Conservation (phyloP, 2,888 invertebrate species). For the Zhuqinia jingwanae region DNA sequence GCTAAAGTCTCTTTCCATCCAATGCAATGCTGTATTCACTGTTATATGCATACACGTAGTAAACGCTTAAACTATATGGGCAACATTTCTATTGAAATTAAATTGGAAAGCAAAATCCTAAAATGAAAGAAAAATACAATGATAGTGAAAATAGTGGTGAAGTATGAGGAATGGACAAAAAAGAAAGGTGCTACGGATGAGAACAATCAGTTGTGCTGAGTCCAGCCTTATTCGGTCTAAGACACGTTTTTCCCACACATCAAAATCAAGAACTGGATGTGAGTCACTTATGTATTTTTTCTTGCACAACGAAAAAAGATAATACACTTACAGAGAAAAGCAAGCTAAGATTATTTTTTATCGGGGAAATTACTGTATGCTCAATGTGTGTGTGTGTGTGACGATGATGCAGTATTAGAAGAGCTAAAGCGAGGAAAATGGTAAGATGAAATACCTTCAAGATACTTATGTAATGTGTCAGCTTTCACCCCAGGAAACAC, state of each 20-base stretch:
- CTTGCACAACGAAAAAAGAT: conserved; percentile 32
- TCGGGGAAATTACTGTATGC: conserved; percentile 15
- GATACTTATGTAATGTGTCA: conserved; percentile 65
- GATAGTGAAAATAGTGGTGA: background rate
- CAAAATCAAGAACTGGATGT: conserved; percentile 4
- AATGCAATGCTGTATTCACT: no score
- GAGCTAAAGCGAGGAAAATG: conserved; percentile 21
- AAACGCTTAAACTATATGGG: no score
- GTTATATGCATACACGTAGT: no score
- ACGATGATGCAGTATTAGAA: background rate
- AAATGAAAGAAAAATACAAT: no score
- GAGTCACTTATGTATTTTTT: conserved; percentile 5
- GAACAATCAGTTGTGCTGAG: conserved; percentile 56
- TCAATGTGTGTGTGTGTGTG: conserved; percentile 31
- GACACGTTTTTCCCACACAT: conserved; percentile 45
- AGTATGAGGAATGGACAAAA: background rate
- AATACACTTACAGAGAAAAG: conserved; percentile 56
- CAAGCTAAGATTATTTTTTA: conserved; percentile 57
- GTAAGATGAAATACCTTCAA: conserved; percentile 57
- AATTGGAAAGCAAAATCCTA: no score
- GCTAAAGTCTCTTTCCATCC: no score
- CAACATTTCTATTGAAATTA: no score
- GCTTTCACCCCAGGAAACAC: conserved; percentile 71
- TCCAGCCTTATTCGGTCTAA: conserved; percentile 13
- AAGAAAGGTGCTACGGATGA: conserved; percentile 25